Conservation (phyloP, 1,140 invertebrate genomes). For the Zaprionus tsacasi region DNA sequence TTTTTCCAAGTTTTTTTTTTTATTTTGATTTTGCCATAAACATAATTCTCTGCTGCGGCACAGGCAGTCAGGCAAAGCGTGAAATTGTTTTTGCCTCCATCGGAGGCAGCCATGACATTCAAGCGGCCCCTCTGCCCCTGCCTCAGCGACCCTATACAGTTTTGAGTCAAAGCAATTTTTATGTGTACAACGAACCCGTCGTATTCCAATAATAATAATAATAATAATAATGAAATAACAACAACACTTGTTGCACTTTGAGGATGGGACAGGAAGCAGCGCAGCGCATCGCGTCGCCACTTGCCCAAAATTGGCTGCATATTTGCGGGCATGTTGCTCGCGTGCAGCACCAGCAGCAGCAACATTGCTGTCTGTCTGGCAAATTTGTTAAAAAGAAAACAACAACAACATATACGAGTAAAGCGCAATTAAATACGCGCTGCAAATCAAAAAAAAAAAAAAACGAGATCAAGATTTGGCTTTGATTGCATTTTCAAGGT, state of each 20-base stretch:
- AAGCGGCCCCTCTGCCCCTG: background rate
- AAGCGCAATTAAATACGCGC: constrained; percentile 6
- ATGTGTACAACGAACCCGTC: constrained; percentile 74
- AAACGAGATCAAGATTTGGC: constrained; percentile 79
- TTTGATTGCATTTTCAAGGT: constrained; percentile 79
- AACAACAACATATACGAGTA: constrained; percentile 21
- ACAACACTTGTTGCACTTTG: constrained; percentile 42
- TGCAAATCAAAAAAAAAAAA: constrained; percentile 68
- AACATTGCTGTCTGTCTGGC: constrained; percentile 39
- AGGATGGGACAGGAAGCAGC: constrained; percentile 47
- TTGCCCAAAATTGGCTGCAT: constrained; percentile 54
- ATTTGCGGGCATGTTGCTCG: constrained; percentile 66
- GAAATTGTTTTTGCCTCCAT: constrained; percentile 69
- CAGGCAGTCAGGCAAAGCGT: constrained; percentile 62
- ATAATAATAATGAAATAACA: constrained; percentile 60
- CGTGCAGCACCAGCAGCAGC: constrained; percentile 53
- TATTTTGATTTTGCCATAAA: constrained; percentile 58
- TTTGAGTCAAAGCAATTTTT: constrained; percentile 51
- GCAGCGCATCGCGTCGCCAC: constrained; percentile 1
- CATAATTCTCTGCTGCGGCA: constrained; percentile 63
- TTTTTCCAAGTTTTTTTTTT: background rate
- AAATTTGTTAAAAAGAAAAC: constrained; percentile 30
- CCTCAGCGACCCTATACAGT: constrained; percentile 36
- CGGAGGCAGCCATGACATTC: constrained; percentile 48
- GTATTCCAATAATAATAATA: constrained; percentile 28